Evolutionary conservation across 2,113 vertebrate species (phyloP).

Genomic region (Saimiri boliviensis): DNA sequence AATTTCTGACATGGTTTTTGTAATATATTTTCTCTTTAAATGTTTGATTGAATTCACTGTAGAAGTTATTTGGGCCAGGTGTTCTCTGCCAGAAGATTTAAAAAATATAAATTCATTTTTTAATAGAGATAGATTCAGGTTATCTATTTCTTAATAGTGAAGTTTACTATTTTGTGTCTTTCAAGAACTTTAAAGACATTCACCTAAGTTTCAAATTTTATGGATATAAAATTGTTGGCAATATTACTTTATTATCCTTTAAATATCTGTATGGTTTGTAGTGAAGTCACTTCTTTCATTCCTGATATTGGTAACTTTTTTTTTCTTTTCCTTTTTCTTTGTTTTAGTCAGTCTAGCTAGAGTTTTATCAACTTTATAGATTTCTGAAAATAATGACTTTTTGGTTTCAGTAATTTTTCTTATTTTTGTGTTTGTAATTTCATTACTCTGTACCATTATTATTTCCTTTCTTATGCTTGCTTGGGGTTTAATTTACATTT

Average conservation of each 20-base stretch:
- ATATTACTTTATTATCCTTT: neutral
- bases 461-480: neutral
- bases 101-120: neutral
- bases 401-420: neutral
- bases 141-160: neutral
- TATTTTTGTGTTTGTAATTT: neutral
- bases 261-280: neutral
- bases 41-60: neutral
- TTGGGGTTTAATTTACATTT: neutral
- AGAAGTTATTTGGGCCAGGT: neutral
- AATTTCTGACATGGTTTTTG: neutral
- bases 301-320: neutral
- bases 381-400: neutral
- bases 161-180: neutral
- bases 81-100: neutral
- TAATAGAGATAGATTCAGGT: neutral
- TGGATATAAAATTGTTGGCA: neutral
- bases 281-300: neutral
- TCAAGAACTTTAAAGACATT: neutral
- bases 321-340: neutral
- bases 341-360: neutral
- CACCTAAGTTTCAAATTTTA: neutral
- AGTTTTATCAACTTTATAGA: neutral
- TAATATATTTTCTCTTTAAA: neutral
- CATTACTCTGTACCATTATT: neutral